Base-by-base conservation (phyloP, 2,113 vertebrate genomes). In the Acrocephalus kingi region DNA sequence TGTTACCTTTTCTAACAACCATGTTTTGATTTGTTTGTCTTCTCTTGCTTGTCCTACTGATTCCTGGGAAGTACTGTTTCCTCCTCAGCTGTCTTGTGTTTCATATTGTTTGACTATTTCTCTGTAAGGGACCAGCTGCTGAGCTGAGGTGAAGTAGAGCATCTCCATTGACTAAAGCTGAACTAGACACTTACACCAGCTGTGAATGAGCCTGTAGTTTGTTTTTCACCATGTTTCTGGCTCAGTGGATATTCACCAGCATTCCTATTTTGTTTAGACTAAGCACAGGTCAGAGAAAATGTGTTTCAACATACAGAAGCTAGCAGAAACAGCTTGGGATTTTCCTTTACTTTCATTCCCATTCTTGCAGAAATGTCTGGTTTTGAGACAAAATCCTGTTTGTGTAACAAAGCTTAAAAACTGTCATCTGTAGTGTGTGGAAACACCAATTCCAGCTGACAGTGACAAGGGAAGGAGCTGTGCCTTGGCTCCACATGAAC, bases 131-230 rank as follows among this genome's bases (percentile, higher is more conserved):
- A 61, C 33, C 85, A 93, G 89, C 82, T 85, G 82, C 72, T 54
- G 75, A 55, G 59, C 79, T 80, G 63, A 52, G 61, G 56, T 91
- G 46, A 84, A 77, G 43, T 39, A 62, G 58, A 80, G 61, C 72
- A 81, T 90, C 86, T 90, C 93, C 68, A 18, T 4, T 80, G 59
- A 75, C 69, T 89, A 86, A 37, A 63, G 64, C 56, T 30, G 90
- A 83, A 86, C 41, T 51, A 78, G 66, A 87, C 74, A 48, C 58
- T 90, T 73, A 83, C 46, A 69, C 30, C 71, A 91, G 62, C 82
- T 87, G 71, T 84, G 78, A 83, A 46, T 25, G 43, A 63, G 21
- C 68, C 89, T 84, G 76, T 52, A 91, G 69, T 93, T 93, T 95
- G 75, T 78, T 74, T 90, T 77, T 61, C 23, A 20, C 18, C 17